Percentiles rank a stretch among this genome's conserved stretches.
These are phyloP conservation scores for Campylorhamphus procurvoides DNA, from an alignment of 2,113 vertebrate genomes.

Conservation along the genomic window DNA sequence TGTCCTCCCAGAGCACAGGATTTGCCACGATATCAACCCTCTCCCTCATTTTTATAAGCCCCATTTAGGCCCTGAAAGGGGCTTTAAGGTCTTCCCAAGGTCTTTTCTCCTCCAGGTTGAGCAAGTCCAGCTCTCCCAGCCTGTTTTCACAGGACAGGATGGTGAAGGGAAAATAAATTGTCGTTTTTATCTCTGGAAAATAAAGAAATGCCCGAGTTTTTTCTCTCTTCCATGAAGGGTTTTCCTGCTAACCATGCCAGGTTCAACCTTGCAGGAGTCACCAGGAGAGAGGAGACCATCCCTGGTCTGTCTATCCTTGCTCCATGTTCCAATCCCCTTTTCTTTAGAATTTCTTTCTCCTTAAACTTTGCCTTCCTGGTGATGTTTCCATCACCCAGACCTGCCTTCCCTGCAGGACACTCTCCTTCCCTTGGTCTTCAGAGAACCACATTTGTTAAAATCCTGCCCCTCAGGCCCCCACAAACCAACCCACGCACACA, in stretches of 20 bases:
- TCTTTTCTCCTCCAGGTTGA: not conserved
- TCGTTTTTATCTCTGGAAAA: not conserved
- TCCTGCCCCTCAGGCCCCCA: accelerated
- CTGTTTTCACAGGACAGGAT: not conserved
- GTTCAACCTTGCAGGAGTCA: not conserved
- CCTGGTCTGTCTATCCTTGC: not conserved
- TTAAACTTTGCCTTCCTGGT: not conserved
- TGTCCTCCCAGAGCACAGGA: not conserved
- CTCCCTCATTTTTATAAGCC: not conserved
- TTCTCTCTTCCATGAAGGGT: not conserved
- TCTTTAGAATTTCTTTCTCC: not conserved
- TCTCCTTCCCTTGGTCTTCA: not conserved
- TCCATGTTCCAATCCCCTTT: not conserved
- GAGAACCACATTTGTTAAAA: not conserved
- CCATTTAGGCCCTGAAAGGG: not conserved
- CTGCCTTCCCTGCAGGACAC: not conserved
- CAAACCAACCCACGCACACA: not conserved
- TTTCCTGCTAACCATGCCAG: not conserved
- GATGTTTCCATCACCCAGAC: not conserved
- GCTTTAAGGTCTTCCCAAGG: not conserved
- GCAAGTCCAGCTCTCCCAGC: not conserved
- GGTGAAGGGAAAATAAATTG: not conserved
- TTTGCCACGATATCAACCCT: not conserved
- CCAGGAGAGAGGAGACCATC: not conserved
- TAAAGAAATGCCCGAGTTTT: not conserved